A percentile compares a stretch with the other conserved stretches of the same genome.
These are phyloP conservation scores for Rhabdornis inornatus DNA, from an alignment of 2,113 vertebrate genomes.

Conservation along the genomic window DNA sequence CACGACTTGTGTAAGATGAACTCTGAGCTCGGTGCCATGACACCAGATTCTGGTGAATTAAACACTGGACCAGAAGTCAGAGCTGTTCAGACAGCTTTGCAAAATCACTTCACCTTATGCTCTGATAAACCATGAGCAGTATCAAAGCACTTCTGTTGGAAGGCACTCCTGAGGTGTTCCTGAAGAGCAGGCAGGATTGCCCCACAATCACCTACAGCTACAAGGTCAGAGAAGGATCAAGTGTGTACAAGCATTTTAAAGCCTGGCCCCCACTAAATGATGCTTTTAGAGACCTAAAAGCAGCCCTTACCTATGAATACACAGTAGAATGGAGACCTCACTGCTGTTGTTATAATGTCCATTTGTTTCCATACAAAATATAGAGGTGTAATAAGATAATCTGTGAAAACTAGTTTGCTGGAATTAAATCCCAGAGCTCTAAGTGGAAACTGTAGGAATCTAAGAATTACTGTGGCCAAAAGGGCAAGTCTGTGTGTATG, in stretches of 20 bases:
- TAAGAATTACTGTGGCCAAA: background rate
- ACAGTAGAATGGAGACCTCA: background rate
- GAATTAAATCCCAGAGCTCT: background rate
- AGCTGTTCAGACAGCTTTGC: background rate
- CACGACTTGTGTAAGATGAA: background rate
- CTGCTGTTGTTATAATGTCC: fast-evolving
- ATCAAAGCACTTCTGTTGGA: background rate
- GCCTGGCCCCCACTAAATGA: background rate
- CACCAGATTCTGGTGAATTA: background rate
- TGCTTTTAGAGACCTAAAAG: background rate
- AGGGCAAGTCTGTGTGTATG: background rate
- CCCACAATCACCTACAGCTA: background rate
- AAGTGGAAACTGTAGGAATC: background rate
- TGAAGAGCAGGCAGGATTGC: background rate
- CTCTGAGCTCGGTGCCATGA: background rate
- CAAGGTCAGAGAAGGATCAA: background rate
- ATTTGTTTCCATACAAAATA: background rate
- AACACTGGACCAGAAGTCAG: background rate
- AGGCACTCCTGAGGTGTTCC: background rate
- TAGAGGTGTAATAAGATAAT: background rate
- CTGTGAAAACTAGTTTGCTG: background rate
- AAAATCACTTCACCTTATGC: background rate
- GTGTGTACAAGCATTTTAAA: background rate
- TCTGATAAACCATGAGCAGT: background rate
- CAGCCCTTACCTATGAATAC: background rate